A percentile compares a stretch with the other conserved stretches of the same genome.
phyloP scores from a whole-genome alignment of 2,113 vertebrate species.

The Macquaria ambigua region DNA sequence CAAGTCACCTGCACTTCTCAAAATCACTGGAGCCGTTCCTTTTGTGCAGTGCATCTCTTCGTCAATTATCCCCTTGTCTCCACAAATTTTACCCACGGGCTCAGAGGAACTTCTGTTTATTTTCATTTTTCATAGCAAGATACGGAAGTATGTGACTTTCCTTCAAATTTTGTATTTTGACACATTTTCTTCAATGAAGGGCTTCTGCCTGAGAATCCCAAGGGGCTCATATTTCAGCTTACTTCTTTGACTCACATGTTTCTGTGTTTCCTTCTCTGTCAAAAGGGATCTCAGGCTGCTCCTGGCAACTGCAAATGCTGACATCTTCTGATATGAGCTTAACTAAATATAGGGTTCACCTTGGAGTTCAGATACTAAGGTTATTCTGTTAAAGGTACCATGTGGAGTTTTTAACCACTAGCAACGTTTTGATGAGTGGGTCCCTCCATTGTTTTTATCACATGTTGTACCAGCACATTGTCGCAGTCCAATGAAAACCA shows the following conservation, averaged over 20 bases:
- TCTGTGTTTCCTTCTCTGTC: slow-evolving; percentile 15
- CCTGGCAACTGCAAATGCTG: slow-evolving; percentile 37
- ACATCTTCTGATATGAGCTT: slow-evolving; percentile 28
- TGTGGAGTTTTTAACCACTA: not conserved
- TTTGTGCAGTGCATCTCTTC: slow-evolving; percentile 18
- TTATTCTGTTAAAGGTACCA: slow-evolving; percentile 10
- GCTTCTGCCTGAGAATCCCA: slow-evolving; percentile 16
- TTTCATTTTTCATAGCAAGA: not conserved
- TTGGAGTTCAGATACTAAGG: slow-evolving; percentile 21
- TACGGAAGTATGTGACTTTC: slow-evolving; percentile 3
- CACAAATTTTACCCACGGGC: not conserved
- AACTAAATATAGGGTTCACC: slow-evolving; percentile 43
- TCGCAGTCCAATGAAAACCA: not conserved
- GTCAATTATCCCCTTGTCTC: slow-evolving; percentile 40
- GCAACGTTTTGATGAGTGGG: not conserved
- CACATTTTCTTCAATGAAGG: slow-evolving; percentile 28
- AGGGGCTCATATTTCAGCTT: not conserved
- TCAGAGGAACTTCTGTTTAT: not conserved
- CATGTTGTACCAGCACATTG: not conserved
- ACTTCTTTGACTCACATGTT: slow-evolving; percentile 13
- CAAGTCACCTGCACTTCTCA: slow-evolving; percentile 36
- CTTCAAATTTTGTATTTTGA: slow-evolving; percentile 24
- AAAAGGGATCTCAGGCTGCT: not conserved
- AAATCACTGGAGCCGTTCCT: slow-evolving; percentile 24
- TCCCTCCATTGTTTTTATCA: not conserved